These are phyloP conservation scores for Triplophysa yarkandensis DNA, from an alignment of 2,797 vertebrate genomes.

Conservation along the genomic window DNA sequence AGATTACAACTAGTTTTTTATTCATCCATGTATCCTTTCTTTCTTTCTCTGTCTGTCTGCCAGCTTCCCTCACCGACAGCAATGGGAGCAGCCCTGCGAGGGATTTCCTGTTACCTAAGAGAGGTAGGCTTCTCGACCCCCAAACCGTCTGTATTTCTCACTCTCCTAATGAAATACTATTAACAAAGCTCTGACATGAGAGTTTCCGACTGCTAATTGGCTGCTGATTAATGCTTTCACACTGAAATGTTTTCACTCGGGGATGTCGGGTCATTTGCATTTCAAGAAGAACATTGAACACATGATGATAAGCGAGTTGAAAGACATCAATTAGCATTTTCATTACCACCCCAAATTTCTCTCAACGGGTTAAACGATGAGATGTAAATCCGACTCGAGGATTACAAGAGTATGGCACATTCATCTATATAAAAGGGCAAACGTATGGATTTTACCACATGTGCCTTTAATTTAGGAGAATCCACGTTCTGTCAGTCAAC, in stretches of 20 bases:
- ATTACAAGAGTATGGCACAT: neutral
- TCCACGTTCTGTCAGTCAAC: constrained; percentile 12
- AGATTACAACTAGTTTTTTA: no score
- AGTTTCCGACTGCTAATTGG: constrained; percentile 46
- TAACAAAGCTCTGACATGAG: constrained; percentile 40
- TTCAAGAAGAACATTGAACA: constrained; percentile 42
- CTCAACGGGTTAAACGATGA: constrained; percentile 20
- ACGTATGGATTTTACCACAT: neutral
- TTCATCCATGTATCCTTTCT: neutral
- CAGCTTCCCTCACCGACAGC: constrained; percentile 86
- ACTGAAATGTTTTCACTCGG: constrained; percentile 29
- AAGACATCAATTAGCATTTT: constrained; percentile 47
- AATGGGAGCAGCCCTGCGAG: constrained; percentile 83
- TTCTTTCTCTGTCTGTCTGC: constrained; percentile 16
- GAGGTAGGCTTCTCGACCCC: constrained; percentile 75
- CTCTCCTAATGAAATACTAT: constrained; percentile 3
- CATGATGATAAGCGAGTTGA: constrained; percentile 29
- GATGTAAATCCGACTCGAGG: constrained; percentile 13
- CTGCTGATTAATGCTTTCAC: constrained; percentile 45
- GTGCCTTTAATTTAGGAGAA: constrained; percentile 17
- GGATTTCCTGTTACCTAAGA: constrained; percentile 88
- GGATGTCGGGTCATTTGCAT: constrained; percentile 48
- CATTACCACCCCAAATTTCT: constrained; percentile 28
- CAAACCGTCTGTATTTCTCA: neutral
- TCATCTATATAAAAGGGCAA: constrained; percentile 8